These are phyloP conservation scores for Coptotermes formosanus DNA, from an alignment of 1,140 invertebrate genomes.

Conservation along the genomic window DNA sequence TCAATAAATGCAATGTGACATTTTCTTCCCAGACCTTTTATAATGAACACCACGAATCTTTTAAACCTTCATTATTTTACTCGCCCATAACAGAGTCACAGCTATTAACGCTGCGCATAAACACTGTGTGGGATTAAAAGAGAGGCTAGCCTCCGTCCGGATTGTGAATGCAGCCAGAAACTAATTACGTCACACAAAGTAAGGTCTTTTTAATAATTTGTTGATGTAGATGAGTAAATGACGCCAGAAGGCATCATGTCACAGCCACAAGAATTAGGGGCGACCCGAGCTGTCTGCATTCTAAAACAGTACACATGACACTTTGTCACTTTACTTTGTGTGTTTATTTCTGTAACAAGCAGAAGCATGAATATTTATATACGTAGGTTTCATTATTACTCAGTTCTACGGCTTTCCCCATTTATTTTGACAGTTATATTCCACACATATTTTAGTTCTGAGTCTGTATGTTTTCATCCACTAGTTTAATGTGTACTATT, in stretches of 20 bases:
- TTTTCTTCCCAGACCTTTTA: not conserved
- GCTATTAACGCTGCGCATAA: not conserved
- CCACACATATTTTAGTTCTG: not conserved
- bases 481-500: not conserved
- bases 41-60: not conserved
- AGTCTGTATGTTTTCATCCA: not conserved
- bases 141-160: not conserved
- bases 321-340: not conserved
- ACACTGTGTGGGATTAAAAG: not conserved
- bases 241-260: not conserved
- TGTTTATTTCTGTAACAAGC: too few relatives aligned
- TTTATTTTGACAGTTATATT: not conserved
- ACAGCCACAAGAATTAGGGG: not conserved
- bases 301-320: not conserved
- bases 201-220: not conserved
- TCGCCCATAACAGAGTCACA: not conserved
- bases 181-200: not conserved
- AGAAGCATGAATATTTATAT: not conserved
- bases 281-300: not conserved
- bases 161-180: not conserved
- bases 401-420: not conserved
- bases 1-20: too few relatives aligned
- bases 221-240: not conserved
- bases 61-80: not conserved
- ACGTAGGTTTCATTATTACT: not conserved